A percentile compares a stretch with the other conserved stretches of the same genome.
These are phyloP conservation scores for Drosophila pruinosa DNA, from an alignment of 1,140 invertebrate genomes.

Conservation along the genomic window DNA sequence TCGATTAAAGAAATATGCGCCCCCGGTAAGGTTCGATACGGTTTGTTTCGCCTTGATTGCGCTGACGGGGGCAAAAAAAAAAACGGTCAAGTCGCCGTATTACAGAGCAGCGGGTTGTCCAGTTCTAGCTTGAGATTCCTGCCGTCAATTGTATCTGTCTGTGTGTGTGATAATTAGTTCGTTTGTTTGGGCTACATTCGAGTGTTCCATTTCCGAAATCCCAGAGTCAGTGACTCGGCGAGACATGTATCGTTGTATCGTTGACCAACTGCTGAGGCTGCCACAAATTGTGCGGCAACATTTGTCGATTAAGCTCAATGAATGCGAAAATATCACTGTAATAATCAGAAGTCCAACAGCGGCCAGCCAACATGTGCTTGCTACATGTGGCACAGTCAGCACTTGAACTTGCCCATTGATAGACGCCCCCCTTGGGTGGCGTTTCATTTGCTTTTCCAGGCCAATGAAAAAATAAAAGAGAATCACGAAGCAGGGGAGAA, in stretches of 20 bases:
- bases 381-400: constrained; percentile 33
- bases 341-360: constrained; percentile 64
- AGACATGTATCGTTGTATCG: constrained; percentile 7
- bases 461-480: not conserved
- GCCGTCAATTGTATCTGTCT: constrained; percentile 21
- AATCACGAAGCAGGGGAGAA: not conserved
- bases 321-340: constrained; percentile 74
- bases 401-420: constrained; percentile 61
- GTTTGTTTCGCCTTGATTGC: constrained; percentile 59
- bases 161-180: constrained; percentile 73
- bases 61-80: constrained; percentile 68
- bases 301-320: constrained; percentile 76
- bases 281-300: constrained; percentile 70
- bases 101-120: constrained; percentile 5
- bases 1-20: constrained; percentile 78
- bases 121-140: constrained; percentile 3
- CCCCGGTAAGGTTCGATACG: constrained; percentile 32
- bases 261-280: constrained; percentile 56
- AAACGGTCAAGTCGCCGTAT: constrained; percentile 9
- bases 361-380: constrained; percentile 28
- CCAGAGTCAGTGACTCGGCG: constrained; percentile 65
- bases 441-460: constrained; percentile 45
- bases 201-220: constrained; percentile 22
- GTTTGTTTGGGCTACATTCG: constrained; percentile 61
- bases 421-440: constrained; percentile 25